Percentiles rank a stretch among this genome's conserved stretches.
These are phyloP conservation scores for Glaucopsyche alexis DNA, from an alignment of 2,888 invertebrate species.

Conservation along the genomic window DNA sequence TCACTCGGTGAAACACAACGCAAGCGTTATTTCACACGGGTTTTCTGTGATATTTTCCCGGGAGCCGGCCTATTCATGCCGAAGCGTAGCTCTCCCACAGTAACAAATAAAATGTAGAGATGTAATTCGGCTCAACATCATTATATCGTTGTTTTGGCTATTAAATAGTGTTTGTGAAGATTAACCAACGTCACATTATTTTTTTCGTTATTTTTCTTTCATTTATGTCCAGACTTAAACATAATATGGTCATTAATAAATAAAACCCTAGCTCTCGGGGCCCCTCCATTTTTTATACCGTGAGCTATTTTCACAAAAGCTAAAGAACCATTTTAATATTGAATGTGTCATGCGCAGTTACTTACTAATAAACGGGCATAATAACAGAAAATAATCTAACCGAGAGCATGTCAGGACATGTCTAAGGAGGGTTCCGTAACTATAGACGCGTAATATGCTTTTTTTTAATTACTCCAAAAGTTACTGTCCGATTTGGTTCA, in stretches of 20 bases:
- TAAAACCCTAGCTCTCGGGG: not conserved
- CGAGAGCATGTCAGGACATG: no score
- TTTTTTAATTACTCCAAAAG: no score
- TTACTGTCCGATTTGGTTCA: no score
- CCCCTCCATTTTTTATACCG: constrained; percentile 6
- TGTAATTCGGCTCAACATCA: not conserved
- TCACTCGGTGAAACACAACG: no score
- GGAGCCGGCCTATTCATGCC: no score
- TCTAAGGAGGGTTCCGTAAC: no score
- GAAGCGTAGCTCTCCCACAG: no score
- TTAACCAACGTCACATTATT: not conserved
- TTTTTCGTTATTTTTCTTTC: not conserved
- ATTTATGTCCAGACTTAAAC: not conserved
- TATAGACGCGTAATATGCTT: no score
- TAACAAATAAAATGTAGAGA: not conserved
- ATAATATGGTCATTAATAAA: constrained; percentile 13
- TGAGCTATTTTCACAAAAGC: constrained; percentile 21
- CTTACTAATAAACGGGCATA: not conserved
- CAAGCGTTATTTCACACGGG: no score
- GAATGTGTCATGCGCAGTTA: constrained; percentile 21
- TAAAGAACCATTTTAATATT: constrained; percentile 25
- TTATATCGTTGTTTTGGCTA: not conserved
- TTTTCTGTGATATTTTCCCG: no score
- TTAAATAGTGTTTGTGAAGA: not conserved
- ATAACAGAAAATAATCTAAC: no score